Conservation (phyloP, 2,888 invertebrate genomes). For the Helleia helle region DNA sequence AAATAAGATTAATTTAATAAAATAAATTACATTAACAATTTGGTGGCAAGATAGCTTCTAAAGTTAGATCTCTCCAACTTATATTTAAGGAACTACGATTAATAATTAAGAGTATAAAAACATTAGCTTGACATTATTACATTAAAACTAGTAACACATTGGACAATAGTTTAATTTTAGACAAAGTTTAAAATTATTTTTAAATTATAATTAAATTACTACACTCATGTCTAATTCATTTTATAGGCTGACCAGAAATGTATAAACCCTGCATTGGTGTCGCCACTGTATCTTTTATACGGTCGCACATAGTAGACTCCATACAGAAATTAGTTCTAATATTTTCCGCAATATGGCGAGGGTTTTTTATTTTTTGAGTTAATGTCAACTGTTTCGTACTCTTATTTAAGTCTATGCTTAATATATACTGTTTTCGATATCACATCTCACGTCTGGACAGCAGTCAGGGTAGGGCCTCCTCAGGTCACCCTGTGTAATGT, state of each 20-base stretch:
- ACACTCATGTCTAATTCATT: too few relatives aligned
- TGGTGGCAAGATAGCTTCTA: constrained; percentile 69
- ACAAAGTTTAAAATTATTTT: too few relatives aligned
- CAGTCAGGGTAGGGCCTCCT: constrained; percentile 43
- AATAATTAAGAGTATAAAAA: constrained; percentile 12
- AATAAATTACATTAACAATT: constrained; percentile 59
- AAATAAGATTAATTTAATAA: constrained; percentile 34
- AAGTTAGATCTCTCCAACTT: constrained; percentile 37
- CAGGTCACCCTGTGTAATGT: constrained; percentile 31
- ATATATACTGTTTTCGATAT: constrained; percentile 35
- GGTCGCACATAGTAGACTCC: too few relatives aligned
- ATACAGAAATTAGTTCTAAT: too few relatives aligned
- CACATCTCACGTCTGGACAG: constrained; percentile 40
- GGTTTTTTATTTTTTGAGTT: too few relatives aligned
- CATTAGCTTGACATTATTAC: constrained; percentile 1
- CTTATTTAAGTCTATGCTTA: constrained; percentile 11
- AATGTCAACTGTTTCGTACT: too few relatives aligned
- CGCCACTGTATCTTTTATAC: too few relatives aligned
- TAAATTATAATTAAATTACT: too few relatives aligned
- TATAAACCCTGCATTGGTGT: too few relatives aligned
- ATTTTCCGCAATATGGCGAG: too few relatives aligned
- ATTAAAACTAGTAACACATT: constrained; percentile 1
- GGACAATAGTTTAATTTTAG: too few relatives aligned
- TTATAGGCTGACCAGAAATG: too few relatives aligned
- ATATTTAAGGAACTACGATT: constrained; percentile 46